Percentiles rank a stretch among this genome's conserved stretches.
These are phyloP conservation scores for Malurus cyaneus DNA, from an alignment of 2,113 vertebrate genomes.

Conservation along the genomic window DNA sequence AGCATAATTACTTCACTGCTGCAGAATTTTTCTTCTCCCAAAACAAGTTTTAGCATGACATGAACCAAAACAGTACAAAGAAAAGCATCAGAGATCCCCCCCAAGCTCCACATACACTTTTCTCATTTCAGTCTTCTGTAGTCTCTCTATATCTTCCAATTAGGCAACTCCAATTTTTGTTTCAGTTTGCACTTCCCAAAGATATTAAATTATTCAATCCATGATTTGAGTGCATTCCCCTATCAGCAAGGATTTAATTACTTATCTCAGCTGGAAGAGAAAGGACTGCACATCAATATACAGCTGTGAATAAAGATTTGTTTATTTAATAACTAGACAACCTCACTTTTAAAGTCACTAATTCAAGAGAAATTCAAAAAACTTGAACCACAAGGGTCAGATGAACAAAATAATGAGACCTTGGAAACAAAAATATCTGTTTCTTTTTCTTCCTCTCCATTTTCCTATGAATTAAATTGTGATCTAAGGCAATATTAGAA, in stretches of 20 bases:
- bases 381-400: neutral
- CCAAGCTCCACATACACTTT: neutral
- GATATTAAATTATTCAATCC: slow-evolving; percentile 78
- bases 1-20: slow-evolving; percentile 48
- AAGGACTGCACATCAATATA: neutral
- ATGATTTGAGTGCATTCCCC: slow-evolving; percentile 43
- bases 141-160: neutral
- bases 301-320: neutral
- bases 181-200: slow-evolving; percentile 71
- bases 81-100: neutral
- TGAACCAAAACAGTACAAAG: neutral
- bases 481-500: neutral
- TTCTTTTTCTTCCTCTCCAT: neutral
- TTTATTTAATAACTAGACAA: neutral
- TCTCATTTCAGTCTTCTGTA: neutral
- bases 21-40: neutral
- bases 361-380: neutral
- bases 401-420: neutral
- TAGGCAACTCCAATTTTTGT: slow-evolving; percentile 29
- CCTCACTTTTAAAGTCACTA: neutral
- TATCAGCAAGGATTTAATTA: slow-evolving; percentile 30
- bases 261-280: neutral
- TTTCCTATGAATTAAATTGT: neutral
- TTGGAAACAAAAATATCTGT: neutral
- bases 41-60: neutral